Conservation (phyloP, 2,888 invertebrate genomes). For the Chrysomela aeneicollis region DNA sequence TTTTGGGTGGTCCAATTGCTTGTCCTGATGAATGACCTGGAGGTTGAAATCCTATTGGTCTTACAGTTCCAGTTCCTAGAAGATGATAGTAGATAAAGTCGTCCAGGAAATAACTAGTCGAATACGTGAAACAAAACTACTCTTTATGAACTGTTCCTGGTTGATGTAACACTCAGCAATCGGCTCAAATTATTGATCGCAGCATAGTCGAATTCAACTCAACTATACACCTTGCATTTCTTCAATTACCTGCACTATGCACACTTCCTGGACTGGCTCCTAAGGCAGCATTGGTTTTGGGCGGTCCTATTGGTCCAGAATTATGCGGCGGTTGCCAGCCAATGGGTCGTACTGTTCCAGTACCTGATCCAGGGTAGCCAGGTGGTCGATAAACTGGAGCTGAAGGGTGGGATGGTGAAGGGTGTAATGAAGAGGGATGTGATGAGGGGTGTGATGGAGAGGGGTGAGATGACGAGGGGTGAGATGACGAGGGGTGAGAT, state of each 20-base stretch:
- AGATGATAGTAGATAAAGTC: no score
- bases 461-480: slow-evolving; percentile 17
- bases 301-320: slow-evolving; percentile 31
- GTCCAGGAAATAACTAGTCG: no score
- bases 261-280: slow-evolving; percentile 9
- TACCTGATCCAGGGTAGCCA: slow-evolving; percentile 18
- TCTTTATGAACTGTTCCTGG: no score
- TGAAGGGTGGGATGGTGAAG: slow-evolving; percentile 18
- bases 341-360: slow-evolving; percentile 23
- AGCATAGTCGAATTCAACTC: no score
- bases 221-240: no score
- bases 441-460: slow-evolving; percentile 20
- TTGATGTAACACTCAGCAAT: no score
- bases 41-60: slow-evolving; percentile 35
- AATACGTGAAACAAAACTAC: no score
- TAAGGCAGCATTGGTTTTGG: slow-evolving; percentile 22
- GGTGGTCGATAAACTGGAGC: slow-evolving; percentile 27
- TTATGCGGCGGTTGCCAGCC: slow-evolving; percentile 17
- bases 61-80: slow-evolving; percentile 17
- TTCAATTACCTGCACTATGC: slow-evolving; percentile 15
- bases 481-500: slow-evolving; percentile 22
- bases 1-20: slow-evolving; percentile 36
- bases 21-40: slow-evolving; percentile 22
- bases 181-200: no score
- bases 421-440: slow-evolving; percentile 17